A percentile compares a stretch with the other conserved stretches of the same genome.
Conservation (phyloP, 2,113 vertebrate genomes). For the Chlamydotis undulata region DNA sequence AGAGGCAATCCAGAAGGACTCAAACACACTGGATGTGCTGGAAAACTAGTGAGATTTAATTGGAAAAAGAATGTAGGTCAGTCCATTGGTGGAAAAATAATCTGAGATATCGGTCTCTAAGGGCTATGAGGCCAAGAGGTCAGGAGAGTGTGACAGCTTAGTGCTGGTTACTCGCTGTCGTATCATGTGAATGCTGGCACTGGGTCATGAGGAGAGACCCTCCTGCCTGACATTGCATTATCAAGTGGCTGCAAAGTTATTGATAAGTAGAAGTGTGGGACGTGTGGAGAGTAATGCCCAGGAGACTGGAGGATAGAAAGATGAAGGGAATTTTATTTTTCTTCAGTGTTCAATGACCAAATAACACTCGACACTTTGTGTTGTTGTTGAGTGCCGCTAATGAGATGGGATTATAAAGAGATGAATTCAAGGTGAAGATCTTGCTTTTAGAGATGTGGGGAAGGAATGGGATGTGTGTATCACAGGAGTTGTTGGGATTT, state of each 20-base stretch:
- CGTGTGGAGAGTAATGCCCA: neutral
- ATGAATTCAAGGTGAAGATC: neutral
- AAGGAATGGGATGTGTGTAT: neutral
- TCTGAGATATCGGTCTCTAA: neutral
- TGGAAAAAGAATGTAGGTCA: neutral
- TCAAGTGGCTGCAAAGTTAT: neutral
- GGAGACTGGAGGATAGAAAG: neutral
- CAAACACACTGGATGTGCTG: neutral
- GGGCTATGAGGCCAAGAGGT: neutral
- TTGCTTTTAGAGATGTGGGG: neutral
- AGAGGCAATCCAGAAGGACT: neutral
- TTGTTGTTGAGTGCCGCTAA: neutral
- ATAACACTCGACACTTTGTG: neutral
- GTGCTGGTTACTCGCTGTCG: fast-evolving
- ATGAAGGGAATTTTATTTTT: neutral
- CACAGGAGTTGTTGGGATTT: neutral
- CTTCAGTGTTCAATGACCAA: neutral
- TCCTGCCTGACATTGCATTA: neutral
- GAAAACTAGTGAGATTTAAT: neutral
- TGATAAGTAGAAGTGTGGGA: neutral
- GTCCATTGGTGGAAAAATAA: neutral
- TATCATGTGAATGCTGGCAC: fast-evolving
- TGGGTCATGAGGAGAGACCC: neutral
- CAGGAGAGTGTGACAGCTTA: neutral
- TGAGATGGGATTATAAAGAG: neutral